Conservation (phyloP, 2,888 invertebrate species). For the Hoplodrina ambigua region DNA sequence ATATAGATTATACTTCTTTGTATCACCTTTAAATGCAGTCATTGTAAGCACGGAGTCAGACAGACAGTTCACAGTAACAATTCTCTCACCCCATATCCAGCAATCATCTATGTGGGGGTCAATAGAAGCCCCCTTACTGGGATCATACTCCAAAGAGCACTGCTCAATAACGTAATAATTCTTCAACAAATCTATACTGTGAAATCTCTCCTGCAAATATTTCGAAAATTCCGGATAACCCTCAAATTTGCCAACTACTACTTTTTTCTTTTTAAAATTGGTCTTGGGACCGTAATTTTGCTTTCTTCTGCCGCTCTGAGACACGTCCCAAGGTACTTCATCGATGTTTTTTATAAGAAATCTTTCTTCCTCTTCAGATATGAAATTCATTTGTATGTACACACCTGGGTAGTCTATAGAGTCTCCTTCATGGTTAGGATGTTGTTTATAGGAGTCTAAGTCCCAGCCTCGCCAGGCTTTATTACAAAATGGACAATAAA, state of each 20-base stretch:
- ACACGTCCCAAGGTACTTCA: slow-evolving; percentile 95
- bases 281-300: slow-evolving; percentile 99
- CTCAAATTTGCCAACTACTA: slow-evolving; percentile 94
- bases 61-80: slow-evolving; percentile 97
- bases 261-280: slow-evolving; percentile 98
- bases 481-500: slow-evolving; percentile 94
- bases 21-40: slow-evolving; percentile 91
- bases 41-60: slow-evolving; percentile 96
- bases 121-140: slow-evolving; percentile 96
- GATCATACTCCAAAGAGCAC: slow-evolving; percentile 98
- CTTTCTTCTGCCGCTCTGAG: slow-evolving; percentile 98
- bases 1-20: slow-evolving; percentile 81
- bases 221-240: slow-evolving; percentile 96
- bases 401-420: slow-evolving; percentile 92
- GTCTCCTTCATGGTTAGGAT: slow-evolving; percentile 92
- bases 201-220: slow-evolving; percentile 94
- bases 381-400: slow-evolving; percentile 93
- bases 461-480: slow-evolving; percentile 95
- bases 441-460: slow-evolving; percentile 89
- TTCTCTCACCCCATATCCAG: slow-evolving; percentile 99
- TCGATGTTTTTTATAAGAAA: slow-evolving; percentile 93
- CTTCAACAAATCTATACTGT: slow-evolving; percentile 90
- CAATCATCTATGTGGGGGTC: slow-evolving; percentile 99
- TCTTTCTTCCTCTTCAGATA: slow-evolving; percentile 93
- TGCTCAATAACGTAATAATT: slow-evolving; percentile 97